A percentile compares a stretch with the other conserved stretches of the same genome.
phyloP scores from a whole-genome alignment of 2,113 vertebrate genomes.

The Ctenodactylus gundi region DNA sequence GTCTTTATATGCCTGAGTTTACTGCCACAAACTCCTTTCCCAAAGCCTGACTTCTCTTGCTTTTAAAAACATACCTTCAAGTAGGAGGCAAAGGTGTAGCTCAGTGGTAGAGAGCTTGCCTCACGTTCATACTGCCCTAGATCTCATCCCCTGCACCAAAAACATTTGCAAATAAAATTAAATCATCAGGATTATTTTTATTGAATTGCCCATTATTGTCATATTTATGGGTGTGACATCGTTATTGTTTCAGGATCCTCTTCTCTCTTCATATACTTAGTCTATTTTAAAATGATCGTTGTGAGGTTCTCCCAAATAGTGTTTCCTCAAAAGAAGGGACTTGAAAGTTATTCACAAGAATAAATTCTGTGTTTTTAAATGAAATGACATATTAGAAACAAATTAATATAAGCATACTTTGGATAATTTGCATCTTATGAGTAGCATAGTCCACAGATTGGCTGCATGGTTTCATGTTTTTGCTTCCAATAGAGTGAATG shows the following conservation, averaged over 20 bases:
- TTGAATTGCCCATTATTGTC: not conserved
- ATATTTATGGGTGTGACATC: too few species aligned
- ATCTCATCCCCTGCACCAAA: not conserved
- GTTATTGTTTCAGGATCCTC: not conserved
- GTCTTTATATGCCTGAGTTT: not conserved
- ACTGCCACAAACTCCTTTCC: not conserved
- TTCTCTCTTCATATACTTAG: not conserved
- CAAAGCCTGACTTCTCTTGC: not conserved
- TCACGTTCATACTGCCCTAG: not conserved
- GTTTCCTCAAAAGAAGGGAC: not conserved
- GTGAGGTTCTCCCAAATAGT: not conserved
- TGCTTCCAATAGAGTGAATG: slow-evolving; percentile 22
- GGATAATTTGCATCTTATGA: slow-evolving; percentile 29
- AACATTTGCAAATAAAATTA: not conserved
- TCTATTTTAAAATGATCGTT: slow-evolving; percentile 29
- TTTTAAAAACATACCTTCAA: not conserved
- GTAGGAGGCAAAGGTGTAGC: not conserved
- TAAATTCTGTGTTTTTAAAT: slow-evolving; percentile 42
- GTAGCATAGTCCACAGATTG: slow-evolving; percentile 18
- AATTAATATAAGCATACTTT: slow-evolving; percentile 39
- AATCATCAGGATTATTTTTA: not conserved
- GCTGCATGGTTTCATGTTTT: not conserved
- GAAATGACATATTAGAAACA: slow-evolving; percentile 12
- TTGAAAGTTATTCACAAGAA: slow-evolving; percentile 14
- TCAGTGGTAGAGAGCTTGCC: not conserved